Percentiles rank a stretch among this genome's conserved stretches.
These are phyloP conservation scores for Caenorhabditis doughertyi DNA, from an alignment of 2,888 invertebrate genomes.

Conservation along the genomic window DNA sequence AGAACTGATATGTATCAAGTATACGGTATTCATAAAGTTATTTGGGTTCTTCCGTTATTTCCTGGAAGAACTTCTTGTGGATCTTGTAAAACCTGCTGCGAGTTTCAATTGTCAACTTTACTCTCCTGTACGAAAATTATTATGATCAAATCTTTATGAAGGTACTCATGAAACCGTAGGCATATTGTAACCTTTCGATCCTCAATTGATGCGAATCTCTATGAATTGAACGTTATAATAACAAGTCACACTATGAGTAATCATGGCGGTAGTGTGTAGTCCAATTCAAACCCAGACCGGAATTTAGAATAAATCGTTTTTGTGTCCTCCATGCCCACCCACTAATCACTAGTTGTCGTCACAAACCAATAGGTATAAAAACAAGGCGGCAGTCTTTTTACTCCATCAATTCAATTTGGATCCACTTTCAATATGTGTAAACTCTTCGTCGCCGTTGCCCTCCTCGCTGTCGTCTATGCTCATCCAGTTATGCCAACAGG, in stretches of 20 bases:
- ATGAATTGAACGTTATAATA: not conserved
- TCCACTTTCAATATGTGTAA: conserved; percentile 38
- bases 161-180: too few species aligned
- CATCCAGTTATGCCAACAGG: conserved; percentile 27
- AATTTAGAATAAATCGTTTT: conserved; percentile 23
- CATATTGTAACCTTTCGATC: conserved; percentile 3
- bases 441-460: conserved; percentile 41
- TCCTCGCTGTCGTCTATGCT: conserved; percentile 39
- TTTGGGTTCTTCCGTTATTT: too few species aligned
- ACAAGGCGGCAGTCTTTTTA: not conserved
- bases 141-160: too few species aligned
- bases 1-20: too few species aligned
- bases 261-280: conserved; percentile 32
- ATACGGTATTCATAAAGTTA: too few species aligned
- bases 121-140: too few species aligned
- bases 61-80: too few species aligned
- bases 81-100: too few species aligned
- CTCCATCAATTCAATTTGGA: conserved; percentile 34
- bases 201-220: conserved; percentile 19
- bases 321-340: conserved; percentile 21
- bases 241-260: conserved; percentile 34
- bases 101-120: too few species aligned
- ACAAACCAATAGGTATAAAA: conserved; percentile 29
- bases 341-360: conserved; percentile 36
- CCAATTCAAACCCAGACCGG: conserved; percentile 31